Base-by-base conservation (phyloP, 2,113 vertebrate species). In the Daboia siamensis region DNA sequence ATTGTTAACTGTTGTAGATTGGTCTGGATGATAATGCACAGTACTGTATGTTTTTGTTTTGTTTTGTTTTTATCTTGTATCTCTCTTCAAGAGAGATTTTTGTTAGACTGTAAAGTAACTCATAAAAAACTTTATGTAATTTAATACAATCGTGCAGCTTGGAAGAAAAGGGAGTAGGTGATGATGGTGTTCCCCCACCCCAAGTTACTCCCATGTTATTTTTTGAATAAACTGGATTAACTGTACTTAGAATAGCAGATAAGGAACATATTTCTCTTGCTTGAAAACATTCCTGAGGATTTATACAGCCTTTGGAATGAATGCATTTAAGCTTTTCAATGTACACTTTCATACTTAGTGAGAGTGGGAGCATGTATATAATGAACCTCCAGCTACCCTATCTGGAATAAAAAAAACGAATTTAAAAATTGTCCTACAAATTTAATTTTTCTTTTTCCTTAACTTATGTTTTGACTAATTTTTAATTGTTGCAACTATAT, bases 161-260 rank as follows among this genome's bases (percentile, higher is more conserved):
- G 74, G 90, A 95, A 94, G 44, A 15, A 33, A 44, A 86, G 52
- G n/a, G 55, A 86, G 56, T 5, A 13, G 13, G 44, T 54, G 48
- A 90, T 88, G 52, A 52, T 44, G 4, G 5, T 55, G 64, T 57
- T 88, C 26, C 61, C 44, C 87, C 86, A 90, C 91, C 93, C 94
- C 54, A 95, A 97, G 95, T 96, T 96, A 74, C 94, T 97, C 95
- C 90, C 90, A 95, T 87, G 94, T 96, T 92, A 95, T 96, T 96
- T 97, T 96, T 96, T 94, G 94, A 96, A 96, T 97, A 97, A 97
- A 96, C 84, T 88, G 95, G 96, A 97, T 97, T 97, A 97, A 94
- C 96, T 96, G 96, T 97, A 96, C 96, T 97, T 97, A 96, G 95
- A 96, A 96, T 91, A 95, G 94, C 91, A 96, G 95, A 96, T 97